Conservation (phyloP, 2,797 vertebrate genomes). For the Coracias cyanogaster region DNA sequence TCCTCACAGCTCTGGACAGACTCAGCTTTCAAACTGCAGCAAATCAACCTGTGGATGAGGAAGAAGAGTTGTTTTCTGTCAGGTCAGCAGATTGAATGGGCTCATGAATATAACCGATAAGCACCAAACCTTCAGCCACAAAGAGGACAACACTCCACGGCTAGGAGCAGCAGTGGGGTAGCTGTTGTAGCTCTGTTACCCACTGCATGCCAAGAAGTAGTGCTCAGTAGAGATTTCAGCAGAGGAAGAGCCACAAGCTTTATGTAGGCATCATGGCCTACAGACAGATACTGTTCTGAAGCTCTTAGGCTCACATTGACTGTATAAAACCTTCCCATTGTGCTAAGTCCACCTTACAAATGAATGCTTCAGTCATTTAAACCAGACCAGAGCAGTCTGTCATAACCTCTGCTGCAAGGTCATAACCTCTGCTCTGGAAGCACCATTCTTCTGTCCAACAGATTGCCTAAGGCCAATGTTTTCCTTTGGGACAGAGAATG, state of each 20-base stretch:
- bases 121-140: neutral
- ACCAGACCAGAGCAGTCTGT: neutral
- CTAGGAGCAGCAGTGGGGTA: neutral
- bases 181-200: neutral
- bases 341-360: neutral
- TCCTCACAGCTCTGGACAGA: neutral
- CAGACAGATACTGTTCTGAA: neutral
- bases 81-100: neutral
- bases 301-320: neutral
- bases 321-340: neutral
- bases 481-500: neutral
- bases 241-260: neutral
- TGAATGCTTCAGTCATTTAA: neutral
- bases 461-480: neutral
- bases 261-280: neutral
- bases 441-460: neutral
- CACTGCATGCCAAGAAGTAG: neutral
- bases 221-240: neutral
- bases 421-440: no score
- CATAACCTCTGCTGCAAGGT: neutral
- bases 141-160: neutral
- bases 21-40: neutral
- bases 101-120: neutral
- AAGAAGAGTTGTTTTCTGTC: accelerated
- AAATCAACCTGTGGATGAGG: neutral